phyloP scores from a whole-genome alignment of 2,113 vertebrate species.

The Xenus cinereus region DNA sequence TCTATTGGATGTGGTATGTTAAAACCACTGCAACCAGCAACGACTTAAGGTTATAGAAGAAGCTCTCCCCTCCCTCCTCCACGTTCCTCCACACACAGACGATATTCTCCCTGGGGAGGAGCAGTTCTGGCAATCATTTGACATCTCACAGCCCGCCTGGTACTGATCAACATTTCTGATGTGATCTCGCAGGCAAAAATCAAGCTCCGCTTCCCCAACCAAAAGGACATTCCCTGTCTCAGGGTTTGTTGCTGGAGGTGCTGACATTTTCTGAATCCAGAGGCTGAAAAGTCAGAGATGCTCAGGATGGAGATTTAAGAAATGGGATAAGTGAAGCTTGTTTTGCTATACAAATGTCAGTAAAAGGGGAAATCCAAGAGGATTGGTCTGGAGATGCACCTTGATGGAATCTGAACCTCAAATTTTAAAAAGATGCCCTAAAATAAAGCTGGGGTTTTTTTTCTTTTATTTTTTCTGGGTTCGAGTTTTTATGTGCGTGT shows the following conservation, averaged over 20 bases:
- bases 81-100: background rate
- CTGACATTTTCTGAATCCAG: slow-evolving; percentile 47
- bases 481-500: background rate
- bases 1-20: background rate
- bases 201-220: background rate
- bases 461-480: background rate
- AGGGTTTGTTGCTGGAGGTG: slow-evolving; percentile 4
- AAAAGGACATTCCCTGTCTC: slow-evolving; percentile 43
- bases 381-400: background rate
- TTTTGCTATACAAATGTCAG: background rate
- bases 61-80: slow-evolving; percentile 2
- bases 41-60: slow-evolving; percentile 1
- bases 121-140: slow-evolving; percentile 39
- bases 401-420: background rate
- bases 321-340: background rate
- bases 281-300: slow-evolving; percentile 11
- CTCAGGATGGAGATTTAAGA: background rate
- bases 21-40: background rate
- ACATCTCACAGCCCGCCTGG: slow-evolving; percentile 52
- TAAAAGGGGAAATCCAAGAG: background rate
- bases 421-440: background rate
- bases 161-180: slow-evolving; percentile 41
- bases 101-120: slow-evolving; percentile 33
- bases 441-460: background rate
- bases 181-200: slow-evolving; percentile 39